These are phyloP conservation scores for Ibycter americanus DNA, from an alignment of 2,797 vertebrate genomes.

Conservation along the genomic window DNA sequence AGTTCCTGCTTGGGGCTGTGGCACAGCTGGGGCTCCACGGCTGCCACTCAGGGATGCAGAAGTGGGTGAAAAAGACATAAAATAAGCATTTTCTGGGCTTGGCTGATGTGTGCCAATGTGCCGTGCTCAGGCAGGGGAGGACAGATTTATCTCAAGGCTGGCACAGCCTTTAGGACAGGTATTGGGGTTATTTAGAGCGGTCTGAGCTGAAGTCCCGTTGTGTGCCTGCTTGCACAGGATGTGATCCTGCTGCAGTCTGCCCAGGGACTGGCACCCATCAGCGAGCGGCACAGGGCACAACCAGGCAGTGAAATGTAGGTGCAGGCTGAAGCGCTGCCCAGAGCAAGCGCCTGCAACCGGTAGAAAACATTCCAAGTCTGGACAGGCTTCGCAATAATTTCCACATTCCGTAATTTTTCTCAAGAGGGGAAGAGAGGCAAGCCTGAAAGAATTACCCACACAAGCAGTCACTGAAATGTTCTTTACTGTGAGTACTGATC, in stretches of 20 bases:
- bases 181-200: background rate
- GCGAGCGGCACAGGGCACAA: rapidly evolving
- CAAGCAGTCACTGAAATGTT: slow-evolving; percentile 40
- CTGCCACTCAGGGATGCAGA: background rate
- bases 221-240: background rate
- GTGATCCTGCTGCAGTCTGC: background rate
- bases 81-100: background rate
- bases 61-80: background rate
- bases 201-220: background rate
- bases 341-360: rapidly evolving
- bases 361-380: background rate
- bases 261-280: background rate
- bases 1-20: background rate
- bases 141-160: background rate
- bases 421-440: slow-evolving; percentile 38
- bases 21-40: background rate
- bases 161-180: background rate
- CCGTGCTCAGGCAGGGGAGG: background rate
- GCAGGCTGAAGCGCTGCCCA: background rate
- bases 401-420: slow-evolving; percentile 38
- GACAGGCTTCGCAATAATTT: slow-evolving; percentile 43
- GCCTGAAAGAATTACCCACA: slow-evolving; percentile 59
- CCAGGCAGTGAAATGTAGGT: background rate
- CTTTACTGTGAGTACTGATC: slow-evolving; percentile 30
- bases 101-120: background rate